Evolutionary conservation across 2,797 vertebrate species (phyloP).

Genomic region (Pantherophis vulpinus): DNA sequence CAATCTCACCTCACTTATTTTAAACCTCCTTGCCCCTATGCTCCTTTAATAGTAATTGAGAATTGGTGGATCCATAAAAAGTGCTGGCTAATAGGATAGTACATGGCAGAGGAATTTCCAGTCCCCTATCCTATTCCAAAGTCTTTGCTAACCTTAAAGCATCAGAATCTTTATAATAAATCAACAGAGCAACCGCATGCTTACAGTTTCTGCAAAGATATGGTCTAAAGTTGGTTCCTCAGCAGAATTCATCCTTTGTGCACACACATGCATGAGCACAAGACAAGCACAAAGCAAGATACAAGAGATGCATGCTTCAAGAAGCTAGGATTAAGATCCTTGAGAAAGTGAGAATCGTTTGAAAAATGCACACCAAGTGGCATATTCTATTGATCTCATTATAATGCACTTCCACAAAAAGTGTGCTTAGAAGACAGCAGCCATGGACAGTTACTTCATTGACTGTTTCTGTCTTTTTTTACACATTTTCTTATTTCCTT

Average conservation of each 20-base stretch:
- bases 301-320: background rate
- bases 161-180: background rate
- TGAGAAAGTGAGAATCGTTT: background rate
- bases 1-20: background rate
- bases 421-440: constrained; percentile 2
- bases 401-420: background rate
- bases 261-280: background rate
- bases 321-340: background rate
- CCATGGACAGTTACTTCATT: constrained; percentile 21
- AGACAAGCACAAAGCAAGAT: background rate
- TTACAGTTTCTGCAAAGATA: background rate
- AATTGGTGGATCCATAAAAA: background rate
- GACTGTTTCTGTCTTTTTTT: constrained; percentile 16
- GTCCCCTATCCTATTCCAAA: background rate
- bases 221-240: background rate
- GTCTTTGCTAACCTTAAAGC: background rate
- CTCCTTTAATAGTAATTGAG: background rate
- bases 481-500: background rate
- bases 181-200: background rate
- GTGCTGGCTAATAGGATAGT: background rate
- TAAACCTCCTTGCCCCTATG: background rate
- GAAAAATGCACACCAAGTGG: background rate
- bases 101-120: background rate
- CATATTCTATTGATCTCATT: constrained; percentile 19
- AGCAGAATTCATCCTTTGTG: background rate